Percentiles rank a stretch among this genome's conserved stretches.
Conservation (phyloP, 2,113 vertebrate genomes). For the Vidua chalybeata region DNA sequence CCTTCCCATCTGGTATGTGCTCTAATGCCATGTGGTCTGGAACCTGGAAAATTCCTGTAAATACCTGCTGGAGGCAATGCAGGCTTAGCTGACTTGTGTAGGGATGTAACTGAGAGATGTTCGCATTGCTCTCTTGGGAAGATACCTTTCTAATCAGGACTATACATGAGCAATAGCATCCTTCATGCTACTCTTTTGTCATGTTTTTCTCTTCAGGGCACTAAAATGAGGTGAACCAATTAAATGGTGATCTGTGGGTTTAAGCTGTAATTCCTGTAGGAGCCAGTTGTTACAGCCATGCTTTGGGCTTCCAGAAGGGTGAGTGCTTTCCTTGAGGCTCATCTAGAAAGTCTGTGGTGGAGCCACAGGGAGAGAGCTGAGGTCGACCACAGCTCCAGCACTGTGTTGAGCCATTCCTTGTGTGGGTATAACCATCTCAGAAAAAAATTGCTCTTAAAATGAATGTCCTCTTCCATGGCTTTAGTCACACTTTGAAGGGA, state of each 20-base stretch:
- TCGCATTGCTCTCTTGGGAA: not conserved
- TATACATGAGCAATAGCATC: not conserved
- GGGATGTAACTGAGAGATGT: not conserved
- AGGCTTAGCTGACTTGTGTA: not conserved
- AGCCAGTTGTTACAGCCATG: not conserved
- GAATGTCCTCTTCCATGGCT: not conserved
- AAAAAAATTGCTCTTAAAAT: not conserved
- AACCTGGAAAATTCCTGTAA: not conserved
- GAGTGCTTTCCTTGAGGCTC: not conserved
- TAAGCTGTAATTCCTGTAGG: not conserved
- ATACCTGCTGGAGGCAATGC: conserved; percentile 8
- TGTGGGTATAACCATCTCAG: not conserved
- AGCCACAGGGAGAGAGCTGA: fast-evolving
- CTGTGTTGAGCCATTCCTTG: not conserved
- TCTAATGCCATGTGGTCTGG: not conserved
- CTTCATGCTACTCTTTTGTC: not conserved
- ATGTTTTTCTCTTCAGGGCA: not conserved
- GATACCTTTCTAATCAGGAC: not conserved
- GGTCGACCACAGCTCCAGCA: fast-evolving
- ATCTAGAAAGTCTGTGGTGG: not conserved
- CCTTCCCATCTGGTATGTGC: not conserved
- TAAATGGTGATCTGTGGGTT: not conserved
- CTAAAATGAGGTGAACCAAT: not conserved
- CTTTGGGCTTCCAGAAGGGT: not conserved
- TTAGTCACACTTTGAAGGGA: not conserved